Percentiles rank a stretch among this genome's conserved stretches.
Evolutionary conservation across 1,140 invertebrate genomes (phyloP).

Genomic region (Listronotus bonariensis): DNA sequence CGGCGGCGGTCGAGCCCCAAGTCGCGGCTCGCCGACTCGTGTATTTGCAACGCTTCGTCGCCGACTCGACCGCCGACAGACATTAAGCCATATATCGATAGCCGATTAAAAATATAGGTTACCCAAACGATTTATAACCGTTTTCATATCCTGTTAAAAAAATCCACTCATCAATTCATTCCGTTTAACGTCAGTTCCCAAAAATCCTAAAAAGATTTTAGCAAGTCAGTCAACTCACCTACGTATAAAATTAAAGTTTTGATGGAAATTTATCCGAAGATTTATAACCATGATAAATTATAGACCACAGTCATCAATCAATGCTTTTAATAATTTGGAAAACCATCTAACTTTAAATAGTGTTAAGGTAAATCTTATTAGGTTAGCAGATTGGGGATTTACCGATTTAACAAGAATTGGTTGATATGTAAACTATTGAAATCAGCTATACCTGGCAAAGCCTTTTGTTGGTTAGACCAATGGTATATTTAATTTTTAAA

Average conservation of each 20-base stretch:
- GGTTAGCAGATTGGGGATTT: not conserved
- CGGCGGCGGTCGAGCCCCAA: too few relatives aligned
- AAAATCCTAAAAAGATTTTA: conserved; percentile 25
- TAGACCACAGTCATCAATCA: conserved; percentile 39
- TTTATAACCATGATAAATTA: conserved; percentile 41
- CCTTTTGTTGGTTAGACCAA: too few relatives aligned
- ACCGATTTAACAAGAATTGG: too few relatives aligned
- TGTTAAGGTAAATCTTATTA: conserved; percentile 35
- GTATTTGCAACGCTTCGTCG: too few relatives aligned
- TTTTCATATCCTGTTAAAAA: conserved; percentile 23
- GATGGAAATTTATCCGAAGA: conserved; percentile 33
- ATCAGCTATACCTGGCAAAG: too few relatives aligned
- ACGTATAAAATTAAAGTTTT: conserved; percentile 40
- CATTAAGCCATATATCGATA: too few relatives aligned
- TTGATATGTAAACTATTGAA: too few relatives aligned
- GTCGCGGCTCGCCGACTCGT: too few relatives aligned
- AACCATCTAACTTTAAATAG: conserved; percentile 34
- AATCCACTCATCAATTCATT: conserved; percentile 34
- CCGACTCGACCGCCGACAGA: too few relatives aligned
- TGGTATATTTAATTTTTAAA: too few relatives aligned
- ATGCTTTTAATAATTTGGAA: conserved; percentile 35
- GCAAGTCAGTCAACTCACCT: conserved; percentile 38
- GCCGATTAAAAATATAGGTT: too few relatives aligned
- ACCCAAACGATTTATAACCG: not conserved
- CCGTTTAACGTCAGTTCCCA: conserved; percentile 16